These are phyloP conservation scores for Pentamera pediparva DNA, from an alignment of 53 echinoderm and acorn worm species.

Conservation along the genomic window DNA sequence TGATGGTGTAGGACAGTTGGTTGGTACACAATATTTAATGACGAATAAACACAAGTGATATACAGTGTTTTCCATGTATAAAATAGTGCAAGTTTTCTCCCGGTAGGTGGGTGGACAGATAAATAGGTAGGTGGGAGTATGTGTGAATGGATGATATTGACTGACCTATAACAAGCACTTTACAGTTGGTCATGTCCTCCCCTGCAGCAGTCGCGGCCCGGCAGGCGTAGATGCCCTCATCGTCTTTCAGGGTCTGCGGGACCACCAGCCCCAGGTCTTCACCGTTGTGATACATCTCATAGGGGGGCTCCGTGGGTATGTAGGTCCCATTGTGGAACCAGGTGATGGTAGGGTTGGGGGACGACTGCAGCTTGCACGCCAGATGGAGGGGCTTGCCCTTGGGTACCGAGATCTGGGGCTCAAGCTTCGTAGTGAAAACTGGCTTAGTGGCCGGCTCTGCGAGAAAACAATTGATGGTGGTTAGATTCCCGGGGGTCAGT, in stretches of 20 bases:
- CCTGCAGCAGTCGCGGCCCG: constrained; percentile 13
- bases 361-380: constrained; percentile 34
- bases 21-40: too few species aligned
- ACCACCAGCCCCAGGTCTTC: constrained; percentile 33
- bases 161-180: background rate
- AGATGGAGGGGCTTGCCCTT: constrained; percentile 58
- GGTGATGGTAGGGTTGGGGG: constrained; percentile 35
- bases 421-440: constrained; percentile 50
- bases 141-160: background rate
- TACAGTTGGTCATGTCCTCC: constrained; percentile 14
- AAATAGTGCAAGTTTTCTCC: too few species aligned
- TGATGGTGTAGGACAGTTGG: too few species aligned
- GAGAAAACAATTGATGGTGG: background rate
- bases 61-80: too few species aligned
- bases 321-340: constrained; percentile 46
- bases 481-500: too few species aligned
- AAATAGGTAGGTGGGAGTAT: too few species aligned
- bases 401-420: constrained; percentile 36
- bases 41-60: too few species aligned
- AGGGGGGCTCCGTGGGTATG: constrained; percentile 11
- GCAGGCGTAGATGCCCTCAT: constrained; percentile 53
- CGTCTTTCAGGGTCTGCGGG: constrained; percentile 23
- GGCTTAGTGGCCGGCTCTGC: constrained; percentile 34
- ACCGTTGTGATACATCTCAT: constrained; percentile 17
- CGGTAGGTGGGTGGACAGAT: too few species aligned